Percentiles rank a stretch among this genome's conserved stretches.
These are phyloP conservation scores for Rallus limicola DNA, from an alignment of 2,113 vertebrate genomes.

Conservation along the genomic window DNA sequence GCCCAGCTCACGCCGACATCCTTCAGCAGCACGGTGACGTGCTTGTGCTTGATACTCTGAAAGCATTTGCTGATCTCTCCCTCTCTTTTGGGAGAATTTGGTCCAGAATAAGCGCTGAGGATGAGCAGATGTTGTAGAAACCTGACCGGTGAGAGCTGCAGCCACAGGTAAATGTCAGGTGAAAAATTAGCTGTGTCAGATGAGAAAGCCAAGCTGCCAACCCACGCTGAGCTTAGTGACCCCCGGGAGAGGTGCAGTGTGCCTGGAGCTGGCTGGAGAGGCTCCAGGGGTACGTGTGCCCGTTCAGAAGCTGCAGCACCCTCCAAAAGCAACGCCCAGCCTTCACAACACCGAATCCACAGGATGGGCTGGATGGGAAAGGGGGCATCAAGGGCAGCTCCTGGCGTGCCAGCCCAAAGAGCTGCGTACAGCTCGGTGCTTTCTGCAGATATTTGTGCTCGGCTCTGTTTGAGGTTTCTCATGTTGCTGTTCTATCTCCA, in stretches of 20 bases:
- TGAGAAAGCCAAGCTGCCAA: not conserved
- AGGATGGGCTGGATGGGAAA: too few species aligned
- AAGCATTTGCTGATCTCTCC: not conserved
- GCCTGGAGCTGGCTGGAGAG: not conserved
- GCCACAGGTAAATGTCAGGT: not conserved
- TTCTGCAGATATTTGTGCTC: not conserved
- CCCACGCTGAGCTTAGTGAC: not conserved
- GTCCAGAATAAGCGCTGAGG: not conserved
- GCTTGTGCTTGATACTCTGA: too few species aligned
- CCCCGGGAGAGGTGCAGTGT: not conserved
- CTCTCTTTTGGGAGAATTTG: not conserved
- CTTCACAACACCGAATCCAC: not conserved
- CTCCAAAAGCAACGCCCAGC: not conserved
- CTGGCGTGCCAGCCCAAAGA: not conserved
- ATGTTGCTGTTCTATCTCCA: not conserved
- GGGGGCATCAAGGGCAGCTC: fast-evolving
- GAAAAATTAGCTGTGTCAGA: not conserved
- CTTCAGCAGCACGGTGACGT: too few species aligned
- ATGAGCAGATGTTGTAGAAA: too few species aligned
- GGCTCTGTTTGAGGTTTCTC: not conserved
- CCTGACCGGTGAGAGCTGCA: too few species aligned
- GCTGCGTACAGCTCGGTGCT: not conserved
- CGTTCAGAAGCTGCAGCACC: not conserved
- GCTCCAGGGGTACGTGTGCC: too few species aligned
- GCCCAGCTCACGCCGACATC: not conserved